These are phyloP conservation scores for Hystrix cristata DNA, from an alignment of 2,113 vertebrate genomes.

Conservation along the genomic window DNA sequence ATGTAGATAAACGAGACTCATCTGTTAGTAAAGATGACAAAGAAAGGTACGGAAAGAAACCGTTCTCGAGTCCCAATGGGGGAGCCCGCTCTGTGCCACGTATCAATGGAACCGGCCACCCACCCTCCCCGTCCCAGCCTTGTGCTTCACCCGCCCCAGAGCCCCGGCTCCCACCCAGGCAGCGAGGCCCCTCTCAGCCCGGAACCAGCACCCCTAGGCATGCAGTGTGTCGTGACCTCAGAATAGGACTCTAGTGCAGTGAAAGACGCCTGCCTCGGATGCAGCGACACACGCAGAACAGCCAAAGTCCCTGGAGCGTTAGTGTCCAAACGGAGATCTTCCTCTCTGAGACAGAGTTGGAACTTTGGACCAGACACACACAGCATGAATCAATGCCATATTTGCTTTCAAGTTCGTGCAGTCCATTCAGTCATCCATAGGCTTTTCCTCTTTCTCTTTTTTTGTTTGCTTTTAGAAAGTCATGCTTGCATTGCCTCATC, in stretches of 20 bases:
- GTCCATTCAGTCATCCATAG: constrained; percentile 75
- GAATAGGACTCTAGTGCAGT: background rate
- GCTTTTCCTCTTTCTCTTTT: constrained; percentile 27
- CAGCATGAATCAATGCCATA: constrained; percentile 74
- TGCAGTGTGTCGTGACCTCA: accelerated
- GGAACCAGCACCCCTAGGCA: background rate
- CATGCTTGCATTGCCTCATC: constrained; percentile 77
- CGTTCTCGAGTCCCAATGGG: constrained; percentile 86
- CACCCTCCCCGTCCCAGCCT: constrained; percentile 84
- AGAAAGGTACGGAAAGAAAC: constrained; percentile 94
- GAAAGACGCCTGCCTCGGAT: background rate
- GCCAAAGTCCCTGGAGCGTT: background rate
- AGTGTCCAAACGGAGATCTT: background rate
- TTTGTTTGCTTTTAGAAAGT: constrained; percentile 78
- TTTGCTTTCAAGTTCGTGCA: constrained; percentile 72
- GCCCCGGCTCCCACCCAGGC: background rate
- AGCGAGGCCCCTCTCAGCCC: background rate
- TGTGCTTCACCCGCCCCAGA: constrained; percentile 35
- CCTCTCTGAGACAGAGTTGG: background rate
- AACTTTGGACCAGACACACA: constrained; percentile 19
- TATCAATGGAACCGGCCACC: constrained; percentile 8
- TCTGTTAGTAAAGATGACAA: constrained; percentile 97
- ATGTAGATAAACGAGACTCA: constrained; percentile 96
- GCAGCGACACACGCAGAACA: background rate
- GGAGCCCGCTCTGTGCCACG: constrained; percentile 83